Evolutionary conservation across 2,113 vertebrate species (phyloP), one percentile per base, ranked within the genome.

Genomic region (chimpanzee (Pan troglodytes)): DNA sequence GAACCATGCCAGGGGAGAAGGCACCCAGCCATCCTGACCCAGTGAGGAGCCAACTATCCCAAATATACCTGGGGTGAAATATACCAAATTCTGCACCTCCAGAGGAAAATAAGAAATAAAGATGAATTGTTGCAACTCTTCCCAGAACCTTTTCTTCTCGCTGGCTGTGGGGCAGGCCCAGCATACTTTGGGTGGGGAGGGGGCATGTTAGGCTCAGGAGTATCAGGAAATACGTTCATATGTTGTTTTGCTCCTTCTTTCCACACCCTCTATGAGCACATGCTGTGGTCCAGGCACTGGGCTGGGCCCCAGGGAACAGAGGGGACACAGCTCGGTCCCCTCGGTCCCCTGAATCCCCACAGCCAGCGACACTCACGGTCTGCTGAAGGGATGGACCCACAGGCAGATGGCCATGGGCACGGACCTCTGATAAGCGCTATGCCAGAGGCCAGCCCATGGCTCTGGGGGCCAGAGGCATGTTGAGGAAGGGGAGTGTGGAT

Each of bases 41-140:
- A 50, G 23, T 0, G n/a, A 76, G 85, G 30, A 32, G n/a, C 14
- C 72, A 32, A 14, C 27, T 64, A 64, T 30, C 27, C 12, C 61
- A 14, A 64, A 64, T 30, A 2, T 30, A 64, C 64, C 38, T 4
- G 11, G 57, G 75, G 6, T 17, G 13, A 90, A 50, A 9, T 38
- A 38, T 17, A 22, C 38, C 72, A 27, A 57, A 64, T 6, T 6
- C 12, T 48, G 17, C 16, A 43, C 2, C 32, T 32, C 40, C 27
- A 23, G 27, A 75, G 5, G 22, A 68, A 85, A 92, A 90, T 7
- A 59, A 93, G 7, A 16, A 97, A 95, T 83, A 84, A 95, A 95
- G 81, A 32, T 6, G 12, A 27, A 38, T 10, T 13, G 11, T 17
- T 30, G 5, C 5, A 10, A 8, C 4, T 2, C 10, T 2, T 52